Base-by-base conservation (phyloP, 2,113 vertebrate genomes). In the Pygoscelis adeliae region DNA sequence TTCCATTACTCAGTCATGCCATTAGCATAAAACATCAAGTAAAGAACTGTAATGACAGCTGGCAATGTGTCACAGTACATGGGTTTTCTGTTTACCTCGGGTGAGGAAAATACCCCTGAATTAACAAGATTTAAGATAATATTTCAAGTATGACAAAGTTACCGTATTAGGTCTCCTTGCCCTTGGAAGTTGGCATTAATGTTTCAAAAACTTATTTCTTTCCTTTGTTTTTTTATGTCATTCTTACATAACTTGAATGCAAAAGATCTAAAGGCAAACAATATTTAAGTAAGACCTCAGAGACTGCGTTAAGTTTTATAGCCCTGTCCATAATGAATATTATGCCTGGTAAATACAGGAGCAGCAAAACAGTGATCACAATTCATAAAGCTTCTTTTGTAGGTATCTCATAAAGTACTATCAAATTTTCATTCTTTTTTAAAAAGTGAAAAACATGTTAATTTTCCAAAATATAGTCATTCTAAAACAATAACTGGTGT, bases 21-120 rank as follows among this genome's bases (percentile, higher is more conserved):
- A 96, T 93, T 87, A 96, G 50, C 78, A 89, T 50, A 85, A 91
- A 92, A 87, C 47, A 92, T 79, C 83, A 95, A 87, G 87, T 63
- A 89, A 95, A 82, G 40, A 93, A 65, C 42, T 55, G 69, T 79
- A 93, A 80, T 42, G 87, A 96, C 74, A 87, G 58, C 62, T 94
- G 70, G 73, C 47, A 87, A 87, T 70, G 44, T 87, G 40, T 82
- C 87, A 95, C n/a, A 81, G 83, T 73, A 73, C 65, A 73, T 25
- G 47, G 62, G 6, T 38, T 95, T 91, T 93, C 84, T 3, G 23
- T 97, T 96, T 89, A 87, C 53, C 58, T 69, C 20, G 5, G 30
- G 36, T 55, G 74, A 14, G 87, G 69, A 87, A 89, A 96, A 91
- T 25, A 83, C 1, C 1, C 8, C 29, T 47, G 26, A 91, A 89